Evolutionary conservation across 2,888 invertebrate genomes (phyloP), one percentile per base, ranked within the genome.

Genomic region (Caenorhabditis uteleia): DNA sequence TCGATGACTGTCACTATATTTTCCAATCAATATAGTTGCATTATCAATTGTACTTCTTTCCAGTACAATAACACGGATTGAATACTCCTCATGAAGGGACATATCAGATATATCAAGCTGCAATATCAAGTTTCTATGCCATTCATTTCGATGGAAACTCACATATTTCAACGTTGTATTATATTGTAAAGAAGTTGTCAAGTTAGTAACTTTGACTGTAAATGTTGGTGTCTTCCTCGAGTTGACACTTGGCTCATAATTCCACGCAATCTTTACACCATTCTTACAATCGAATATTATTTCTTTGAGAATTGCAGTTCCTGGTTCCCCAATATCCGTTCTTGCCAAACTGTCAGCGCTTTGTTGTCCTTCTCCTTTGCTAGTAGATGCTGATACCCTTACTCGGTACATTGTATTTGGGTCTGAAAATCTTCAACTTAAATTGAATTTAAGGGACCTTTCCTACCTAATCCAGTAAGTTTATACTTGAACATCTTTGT

Each of bases 361-460:
- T 56, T 68, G 74, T n/a, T 62, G 59, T 14, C 81, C 75, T 65
- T 80, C 82, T 43, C 81, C 81, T 46, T 74, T 75, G 3, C 43
- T 16, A 3, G 81, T 79, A 12, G 78, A 72, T 0, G 79, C 79
- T 10, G 77, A 70, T 12, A 81, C 59, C 21, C 74, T 66, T 7
- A 81, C 56, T 21, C 70, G 61, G 51, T 81, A 81, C 3, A 50
- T 47, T 10, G 76, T 78, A 48, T 67, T 51, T 0, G 80, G 70
- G 23, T 58, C 78, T 78, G 51, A 46, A 72, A 55, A 31, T n/a
- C 5, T 27, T 43, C 36, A 36, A 39, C n/a, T n/a, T n/a, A 36
- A 44, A 33, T 10, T 44, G 27, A 26, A 10, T 49, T 38, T 23
- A 10, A 14, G 14, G 14, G 14, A 29, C 7, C 12, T 18, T 42